Evolutionary conservation across 1,140 invertebrate species (phyloP).

Genomic region (Tetragonula clypearis): DNA sequence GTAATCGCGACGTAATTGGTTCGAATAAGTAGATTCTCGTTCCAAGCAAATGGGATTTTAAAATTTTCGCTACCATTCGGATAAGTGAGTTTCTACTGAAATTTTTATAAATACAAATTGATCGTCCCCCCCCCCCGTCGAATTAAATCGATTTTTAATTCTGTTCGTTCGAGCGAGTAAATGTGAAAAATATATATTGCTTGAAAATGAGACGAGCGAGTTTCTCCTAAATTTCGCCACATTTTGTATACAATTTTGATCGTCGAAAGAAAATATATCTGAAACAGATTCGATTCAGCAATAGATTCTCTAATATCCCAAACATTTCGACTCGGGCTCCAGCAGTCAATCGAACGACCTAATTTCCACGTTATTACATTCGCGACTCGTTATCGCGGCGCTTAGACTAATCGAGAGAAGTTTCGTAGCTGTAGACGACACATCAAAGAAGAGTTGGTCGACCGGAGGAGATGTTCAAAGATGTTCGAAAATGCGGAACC

Average conservation of each 20-base stretch:
- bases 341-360: too few relatives aligned
- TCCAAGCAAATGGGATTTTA: not conserved
- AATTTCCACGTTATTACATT: not conserved
- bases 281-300: too few relatives aligned
- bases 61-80: not conserved
- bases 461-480: not conserved
- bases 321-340: too few relatives aligned
- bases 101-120: not conserved
- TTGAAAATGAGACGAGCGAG: too few relatives aligned
- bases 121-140: not conserved
- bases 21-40: not conserved
- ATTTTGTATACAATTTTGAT: too few relatives aligned
- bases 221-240: too few relatives aligned
- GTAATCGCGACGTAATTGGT: not conserved
- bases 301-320: too few relatives aligned
- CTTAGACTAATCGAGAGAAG: not conserved
- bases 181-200: too few relatives aligned
- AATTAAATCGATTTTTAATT: too few relatives aligned
- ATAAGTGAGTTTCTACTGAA: not conserved
- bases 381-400: not conserved
- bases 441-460: not conserved
- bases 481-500: conserved; percentile 6
- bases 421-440: not conserved
- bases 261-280: too few relatives aligned
- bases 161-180: too few relatives aligned